Conservation (phyloP, 2,888 invertebrate species). For the Noctua pronuba region DNA sequence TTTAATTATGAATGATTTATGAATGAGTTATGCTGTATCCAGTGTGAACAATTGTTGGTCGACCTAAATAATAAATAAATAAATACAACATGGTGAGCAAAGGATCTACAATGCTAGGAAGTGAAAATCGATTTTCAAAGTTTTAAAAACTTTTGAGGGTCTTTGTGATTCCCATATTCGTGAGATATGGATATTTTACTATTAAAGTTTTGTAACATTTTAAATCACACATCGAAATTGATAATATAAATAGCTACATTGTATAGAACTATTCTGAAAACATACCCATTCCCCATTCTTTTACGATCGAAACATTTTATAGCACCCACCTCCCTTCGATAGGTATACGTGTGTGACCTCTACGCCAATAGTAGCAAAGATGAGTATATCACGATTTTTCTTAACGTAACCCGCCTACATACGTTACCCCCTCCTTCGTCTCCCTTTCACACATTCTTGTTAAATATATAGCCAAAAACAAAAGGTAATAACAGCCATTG, state of each 20-base stretch:
- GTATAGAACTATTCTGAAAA: constrained; percentile 12
- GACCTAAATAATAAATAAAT: too few species aligned
- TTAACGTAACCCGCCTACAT: constrained; percentile 69
- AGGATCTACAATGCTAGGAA: neutral
- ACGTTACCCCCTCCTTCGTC: constrained; percentile 72
- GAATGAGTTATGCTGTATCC: too few species aligned
- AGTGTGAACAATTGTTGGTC: too few species aligned
- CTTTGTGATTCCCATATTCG: neutral
- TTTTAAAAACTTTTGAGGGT: neutral
- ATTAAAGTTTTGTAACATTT: neutral
- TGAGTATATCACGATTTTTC: constrained; percentile 78
- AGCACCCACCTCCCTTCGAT: constrained; percentile 32
- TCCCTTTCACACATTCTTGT: constrained; percentile 70
- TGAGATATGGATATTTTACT: neutral
- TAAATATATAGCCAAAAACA: constrained; percentile 36
- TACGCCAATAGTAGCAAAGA: constrained; percentile 79
- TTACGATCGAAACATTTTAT: constrained; percentile 18
- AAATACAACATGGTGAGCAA: neutral
- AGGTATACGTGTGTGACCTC: constrained; percentile 48
- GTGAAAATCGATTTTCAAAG: neutral
- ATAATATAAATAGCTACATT: neutral
- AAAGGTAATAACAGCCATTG: constrained; percentile 22
- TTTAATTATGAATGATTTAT: too few species aligned
- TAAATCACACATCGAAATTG: neutral
- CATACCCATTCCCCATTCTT: neutral